A percentile compares a stretch with the other conserved stretches of the same genome.
Conservation (phyloP, 2,888 invertebrate genomes). For the Cheilosia scutellata region DNA sequence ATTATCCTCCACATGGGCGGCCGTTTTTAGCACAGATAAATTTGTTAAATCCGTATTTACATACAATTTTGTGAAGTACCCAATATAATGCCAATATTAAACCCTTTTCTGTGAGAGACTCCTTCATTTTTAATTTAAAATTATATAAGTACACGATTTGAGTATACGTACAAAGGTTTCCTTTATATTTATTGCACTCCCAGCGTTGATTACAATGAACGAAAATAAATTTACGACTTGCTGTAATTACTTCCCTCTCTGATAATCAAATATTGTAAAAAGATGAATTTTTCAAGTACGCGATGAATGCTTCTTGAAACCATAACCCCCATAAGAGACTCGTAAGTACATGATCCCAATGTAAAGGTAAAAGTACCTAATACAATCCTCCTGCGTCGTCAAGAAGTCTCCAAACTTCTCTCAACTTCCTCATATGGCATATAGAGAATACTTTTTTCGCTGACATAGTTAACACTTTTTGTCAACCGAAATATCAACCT, state of each 20-base stretch:
- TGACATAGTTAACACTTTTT: conserved; percentile 55
- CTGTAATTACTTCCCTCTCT: background rate
- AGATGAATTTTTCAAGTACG: background rate
- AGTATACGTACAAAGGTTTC: no score
- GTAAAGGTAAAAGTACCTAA: conserved; percentile 3
- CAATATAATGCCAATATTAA: no score
- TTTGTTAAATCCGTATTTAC: no score
- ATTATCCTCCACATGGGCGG: no score
- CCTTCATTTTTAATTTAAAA: no score
- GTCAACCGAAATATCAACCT: conserved; percentile 59
- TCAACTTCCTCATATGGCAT: conserved; percentile 35
- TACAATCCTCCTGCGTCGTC: conserved; percentile 10
- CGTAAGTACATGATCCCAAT: conserved; percentile 20
- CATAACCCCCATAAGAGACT: background rate
- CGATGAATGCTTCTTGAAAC: background rate
- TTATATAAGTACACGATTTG: no score
- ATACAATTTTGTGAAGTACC: no score
- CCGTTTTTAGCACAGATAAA: no score
- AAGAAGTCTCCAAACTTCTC: conserved; percentile 43
- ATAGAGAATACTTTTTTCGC: conserved; percentile 15
- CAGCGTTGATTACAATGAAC: background rate
- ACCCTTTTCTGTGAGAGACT: no score
- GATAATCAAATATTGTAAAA: background rate
- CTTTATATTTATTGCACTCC: background rate
- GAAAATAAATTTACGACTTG: background rate